These are phyloP conservation scores for Tipula unca DNA, from an alignment of 2,888 invertebrate genomes.

Conservation along the genomic window DNA sequence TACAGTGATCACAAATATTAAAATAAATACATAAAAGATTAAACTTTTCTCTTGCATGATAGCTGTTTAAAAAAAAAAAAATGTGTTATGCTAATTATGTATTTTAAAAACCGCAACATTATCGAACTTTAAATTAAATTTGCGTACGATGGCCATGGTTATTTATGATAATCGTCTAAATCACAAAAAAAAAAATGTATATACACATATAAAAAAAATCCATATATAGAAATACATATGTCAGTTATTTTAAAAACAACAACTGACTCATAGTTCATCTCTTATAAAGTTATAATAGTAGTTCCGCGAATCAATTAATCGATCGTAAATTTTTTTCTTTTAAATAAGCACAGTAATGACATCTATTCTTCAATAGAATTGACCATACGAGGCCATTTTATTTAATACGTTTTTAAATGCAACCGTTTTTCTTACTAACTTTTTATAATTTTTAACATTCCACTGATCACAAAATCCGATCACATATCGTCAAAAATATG, in stretches of 20 bases:
- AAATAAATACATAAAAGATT: neutral
- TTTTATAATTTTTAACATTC: neutral
- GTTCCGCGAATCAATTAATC: neutral
- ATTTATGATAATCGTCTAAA: neutral
- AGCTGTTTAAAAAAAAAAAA: neutral
- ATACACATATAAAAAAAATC: neutral
- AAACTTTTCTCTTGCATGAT: neutral
- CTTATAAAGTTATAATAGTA: no score
- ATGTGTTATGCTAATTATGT: neutral
- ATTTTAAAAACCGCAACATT: neutral
- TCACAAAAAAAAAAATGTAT: neutral
- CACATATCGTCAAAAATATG: neutral
- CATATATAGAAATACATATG: neutral
- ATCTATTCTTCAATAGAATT: neutral
- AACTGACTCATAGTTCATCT: constrained; percentile 8
- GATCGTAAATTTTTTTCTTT: neutral
- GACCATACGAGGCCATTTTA: neutral
- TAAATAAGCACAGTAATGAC: neutral
- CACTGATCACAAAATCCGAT: neutral
- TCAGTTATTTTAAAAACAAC: neutral
- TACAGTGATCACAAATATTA: constrained; percentile 8
- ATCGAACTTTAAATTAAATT: neutral
- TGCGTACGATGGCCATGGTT: neutral
- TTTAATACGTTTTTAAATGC: neutral
- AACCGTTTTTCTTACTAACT: neutral